phyloP scores from a whole-genome alignment of 2,888 invertebrate genomes.

The Mesorhabditis belari region DNA sequence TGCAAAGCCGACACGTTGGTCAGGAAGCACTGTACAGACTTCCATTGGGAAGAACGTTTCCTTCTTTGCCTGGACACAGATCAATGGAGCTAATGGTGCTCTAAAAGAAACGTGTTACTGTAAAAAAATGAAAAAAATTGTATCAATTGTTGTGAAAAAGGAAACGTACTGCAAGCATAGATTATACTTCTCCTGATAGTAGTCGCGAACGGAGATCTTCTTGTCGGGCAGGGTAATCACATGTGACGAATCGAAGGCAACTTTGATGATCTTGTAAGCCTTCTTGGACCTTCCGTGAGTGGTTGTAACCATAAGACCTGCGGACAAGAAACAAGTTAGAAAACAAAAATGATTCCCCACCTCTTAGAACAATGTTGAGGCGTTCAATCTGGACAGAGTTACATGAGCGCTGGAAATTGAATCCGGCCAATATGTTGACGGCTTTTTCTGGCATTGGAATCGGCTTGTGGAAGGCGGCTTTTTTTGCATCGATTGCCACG shows the following conservation, averaged over 20 bases:
- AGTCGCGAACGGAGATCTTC: conserved; percentile 4
- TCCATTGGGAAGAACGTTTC: conserved; percentile 26
- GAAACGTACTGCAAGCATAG: conserved; percentile 10
- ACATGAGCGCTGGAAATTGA: neutral
- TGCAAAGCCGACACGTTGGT: conserved; percentile 28
- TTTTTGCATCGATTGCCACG: conserved; percentile 3
- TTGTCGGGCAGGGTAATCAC: neutral
- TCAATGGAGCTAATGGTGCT: conserved; percentile 15
- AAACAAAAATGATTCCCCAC: too few relatives aligned
- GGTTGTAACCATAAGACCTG: neutral
- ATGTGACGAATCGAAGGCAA: neutral
- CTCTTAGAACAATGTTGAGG: conserved; percentile 1
- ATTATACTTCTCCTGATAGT: conserved; percentile 16
- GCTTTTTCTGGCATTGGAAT: neutral
- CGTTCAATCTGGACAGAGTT: neutral
- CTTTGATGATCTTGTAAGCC: neutral
- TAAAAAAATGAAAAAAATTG: too few relatives aligned
- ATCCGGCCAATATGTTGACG: neutral
- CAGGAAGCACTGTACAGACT: conserved; percentile 14
- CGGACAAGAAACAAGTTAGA: too few relatives aligned
- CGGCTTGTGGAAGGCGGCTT: neutral
- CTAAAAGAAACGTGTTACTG: conserved; percentile 5
- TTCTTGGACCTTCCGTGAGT: neutral
- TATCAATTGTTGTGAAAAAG: neutral
- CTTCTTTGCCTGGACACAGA: conserved; percentile 17